These are phyloP conservation scores for Hydraecia micacea DNA, from an alignment of 2,888 invertebrate genomes.

Conservation along the genomic window DNA sequence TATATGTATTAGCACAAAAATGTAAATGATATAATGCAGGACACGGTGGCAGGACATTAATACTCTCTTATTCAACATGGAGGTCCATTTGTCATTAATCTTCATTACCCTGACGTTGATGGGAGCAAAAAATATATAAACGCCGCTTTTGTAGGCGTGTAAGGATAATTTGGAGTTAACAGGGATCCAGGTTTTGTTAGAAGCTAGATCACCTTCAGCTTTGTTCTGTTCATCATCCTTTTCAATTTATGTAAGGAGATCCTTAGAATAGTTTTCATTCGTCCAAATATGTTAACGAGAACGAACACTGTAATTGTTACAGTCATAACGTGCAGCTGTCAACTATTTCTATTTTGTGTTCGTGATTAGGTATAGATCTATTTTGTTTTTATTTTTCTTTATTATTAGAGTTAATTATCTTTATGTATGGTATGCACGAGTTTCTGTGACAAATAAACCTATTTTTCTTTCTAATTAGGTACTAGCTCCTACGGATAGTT, in stretches of 20 bases:
- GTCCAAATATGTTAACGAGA: background rate
- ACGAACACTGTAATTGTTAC: background rate
- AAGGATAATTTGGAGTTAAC: constrained; percentile 43
- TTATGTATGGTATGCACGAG: too few species aligned
- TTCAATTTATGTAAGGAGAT: background rate
- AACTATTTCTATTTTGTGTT: too few species aligned
- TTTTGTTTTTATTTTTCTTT: too few species aligned
- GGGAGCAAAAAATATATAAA: constrained; percentile 54
- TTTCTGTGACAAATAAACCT: too few species aligned
- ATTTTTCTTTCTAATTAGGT: background rate
- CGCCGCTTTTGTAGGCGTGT: constrained; percentile 49
- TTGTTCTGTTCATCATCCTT: background rate
- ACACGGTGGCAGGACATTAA: constrained; percentile 46
- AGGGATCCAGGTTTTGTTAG: constrained; percentile 22
- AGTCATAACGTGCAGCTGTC: too few species aligned
- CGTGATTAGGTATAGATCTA: too few species aligned
- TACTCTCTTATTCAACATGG: constrained; percentile 43
- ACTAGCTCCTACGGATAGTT: background rate
- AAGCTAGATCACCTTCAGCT: constrained; percentile 1
- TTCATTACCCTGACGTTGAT: constrained; percentile 60
- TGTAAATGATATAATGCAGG: constrained; percentile 36
- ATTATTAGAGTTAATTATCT: too few species aligned
- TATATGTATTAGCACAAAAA: constrained; percentile 26
- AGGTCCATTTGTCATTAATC: constrained; percentile 60
- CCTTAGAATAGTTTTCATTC: background rate